Conservation (phyloP, 2,888 invertebrate species). For the Euclidia mi region DNA sequence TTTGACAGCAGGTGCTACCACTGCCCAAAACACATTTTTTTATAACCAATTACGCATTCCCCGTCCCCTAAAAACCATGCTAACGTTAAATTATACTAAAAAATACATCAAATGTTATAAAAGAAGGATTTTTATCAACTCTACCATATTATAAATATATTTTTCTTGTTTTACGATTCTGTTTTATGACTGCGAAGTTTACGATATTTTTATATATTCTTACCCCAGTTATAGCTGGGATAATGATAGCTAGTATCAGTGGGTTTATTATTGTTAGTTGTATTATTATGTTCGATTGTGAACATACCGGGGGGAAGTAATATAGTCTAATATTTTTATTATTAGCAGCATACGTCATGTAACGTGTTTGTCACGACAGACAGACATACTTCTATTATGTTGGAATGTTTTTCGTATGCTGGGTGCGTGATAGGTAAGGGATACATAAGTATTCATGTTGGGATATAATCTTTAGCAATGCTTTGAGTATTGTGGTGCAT, state of each 20-base stretch:
- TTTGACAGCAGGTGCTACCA: conserved; percentile 38
- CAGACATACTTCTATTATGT: conserved; percentile 25
- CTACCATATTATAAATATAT: conserved; percentile 54
- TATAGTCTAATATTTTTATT: conserved; percentile 46
- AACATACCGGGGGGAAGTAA: conserved; percentile 25
- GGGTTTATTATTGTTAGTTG: conserved; percentile 17
- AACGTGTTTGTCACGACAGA: conserved; percentile 28
- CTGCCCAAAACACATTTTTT: conserved; percentile 14
- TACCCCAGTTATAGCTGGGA: conserved; percentile 40
- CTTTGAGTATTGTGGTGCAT: too few species aligned
- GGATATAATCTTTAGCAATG: too few species aligned
- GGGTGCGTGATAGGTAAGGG: not conserved
- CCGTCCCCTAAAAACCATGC: conserved; percentile 5
- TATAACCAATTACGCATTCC: conserved; percentile 29
- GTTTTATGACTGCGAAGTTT: conserved; percentile 56
- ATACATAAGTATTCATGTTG: too few species aligned
- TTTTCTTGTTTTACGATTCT: conserved; percentile 20
- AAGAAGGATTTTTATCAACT: conserved; percentile 48
- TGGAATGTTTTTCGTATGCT: not conserved
- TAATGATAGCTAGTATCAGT: conserved; percentile 62
- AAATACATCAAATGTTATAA: conserved; percentile 47
- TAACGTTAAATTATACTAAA: conserved; percentile 28
- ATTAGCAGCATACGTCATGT: conserved; percentile 43
- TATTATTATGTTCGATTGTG: conserved; percentile 52
- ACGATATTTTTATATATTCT: conserved; percentile 70